These are phyloP conservation scores for Procapra przewalskii DNA, from an alignment of 2,113 vertebrate genomes.

Conservation along the genomic window DNA sequence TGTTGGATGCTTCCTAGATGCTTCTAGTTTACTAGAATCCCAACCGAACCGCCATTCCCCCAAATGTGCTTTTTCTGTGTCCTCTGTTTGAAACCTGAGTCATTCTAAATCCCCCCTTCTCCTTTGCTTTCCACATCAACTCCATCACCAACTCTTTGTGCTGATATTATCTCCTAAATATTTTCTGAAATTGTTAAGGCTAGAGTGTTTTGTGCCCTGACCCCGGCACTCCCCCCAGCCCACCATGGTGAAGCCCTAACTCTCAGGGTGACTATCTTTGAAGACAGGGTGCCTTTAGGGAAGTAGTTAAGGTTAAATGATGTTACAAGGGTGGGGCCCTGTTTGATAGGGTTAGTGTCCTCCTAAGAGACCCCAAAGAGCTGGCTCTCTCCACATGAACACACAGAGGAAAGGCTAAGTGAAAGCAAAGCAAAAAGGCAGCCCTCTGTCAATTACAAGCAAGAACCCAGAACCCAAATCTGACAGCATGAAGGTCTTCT, in stretches of 20 bases:
- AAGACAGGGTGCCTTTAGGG: not conserved
- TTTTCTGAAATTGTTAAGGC: not conserved
- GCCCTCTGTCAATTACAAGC: not conserved
- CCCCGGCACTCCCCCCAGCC: fast-evolving
- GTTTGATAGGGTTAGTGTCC: not conserved
- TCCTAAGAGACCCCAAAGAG: not conserved
- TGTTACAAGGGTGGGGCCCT: not conserved
- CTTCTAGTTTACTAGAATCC: not conserved
- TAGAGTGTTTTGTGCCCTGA: not conserved
- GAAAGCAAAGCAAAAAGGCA: not conserved
- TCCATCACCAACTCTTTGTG: not conserved
- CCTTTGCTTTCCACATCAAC: not conserved
- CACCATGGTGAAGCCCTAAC: not conserved
- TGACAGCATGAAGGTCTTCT: not conserved
- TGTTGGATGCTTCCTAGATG: not conserved
- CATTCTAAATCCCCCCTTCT: not conserved
- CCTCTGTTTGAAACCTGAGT: not conserved
- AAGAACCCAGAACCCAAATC: not conserved
- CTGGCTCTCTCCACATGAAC: not conserved
- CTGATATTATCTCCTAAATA: not conserved
- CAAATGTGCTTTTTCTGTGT: not conserved
- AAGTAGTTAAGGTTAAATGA: not conserved
- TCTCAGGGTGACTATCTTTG: not conserved
- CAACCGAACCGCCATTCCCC: not conserved
- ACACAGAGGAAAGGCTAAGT: not conserved